Evolutionary conservation across 2,888 invertebrate species (phyloP).

Genomic region (Athripsodes cinereus): DNA sequence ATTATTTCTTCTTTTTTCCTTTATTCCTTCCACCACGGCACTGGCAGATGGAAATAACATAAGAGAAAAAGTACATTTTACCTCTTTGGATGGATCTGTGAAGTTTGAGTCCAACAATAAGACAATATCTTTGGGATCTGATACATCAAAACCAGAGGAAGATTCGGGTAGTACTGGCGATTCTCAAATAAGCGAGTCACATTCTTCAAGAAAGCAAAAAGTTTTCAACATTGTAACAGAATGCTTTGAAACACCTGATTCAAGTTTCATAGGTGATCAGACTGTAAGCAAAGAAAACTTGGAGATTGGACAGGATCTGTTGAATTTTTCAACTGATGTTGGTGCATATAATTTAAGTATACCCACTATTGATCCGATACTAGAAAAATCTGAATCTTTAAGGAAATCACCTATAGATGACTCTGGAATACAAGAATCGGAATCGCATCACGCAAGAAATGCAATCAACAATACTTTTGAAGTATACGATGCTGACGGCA

Average conservation of each 20-base stretch:
- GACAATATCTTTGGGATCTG: neutral
- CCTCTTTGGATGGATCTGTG: slow-evolving; percentile 12
- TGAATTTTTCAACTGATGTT: slow-evolving; percentile 2
- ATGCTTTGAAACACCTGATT: slow-evolving; percentile 24
- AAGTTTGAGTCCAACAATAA: slow-evolving; percentile 6
- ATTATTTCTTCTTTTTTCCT: slow-evolving; percentile 20
- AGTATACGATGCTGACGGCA: slow-evolving; percentile 10
- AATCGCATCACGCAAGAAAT: neutral
- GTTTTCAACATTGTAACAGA: slow-evolving; percentile 24
- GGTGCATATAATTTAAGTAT: neutral
- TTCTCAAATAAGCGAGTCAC: neutral
- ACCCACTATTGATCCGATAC: neutral
- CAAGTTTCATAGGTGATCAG: slow-evolving; percentile 10
- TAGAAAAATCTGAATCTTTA: neutral
- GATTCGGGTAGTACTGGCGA: neutral
- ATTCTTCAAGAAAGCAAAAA: slow-evolving; percentile 16
- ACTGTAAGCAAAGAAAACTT: slow-evolving; percentile 10
- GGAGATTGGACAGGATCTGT: slow-evolving; percentile 24
- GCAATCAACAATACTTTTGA: neutral
- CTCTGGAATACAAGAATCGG: neutral
- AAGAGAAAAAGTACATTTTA: slow-evolving; percentile 10
- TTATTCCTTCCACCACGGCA: slow-evolving; percentile 13
- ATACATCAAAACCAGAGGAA: neutral
- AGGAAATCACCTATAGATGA: too few species aligned
- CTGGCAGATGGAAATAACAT: slow-evolving; percentile 13